phyloP scores from a whole-genome alignment of 2,797 vertebrate genomes.

The Lycodopsis pacificus region DNA sequence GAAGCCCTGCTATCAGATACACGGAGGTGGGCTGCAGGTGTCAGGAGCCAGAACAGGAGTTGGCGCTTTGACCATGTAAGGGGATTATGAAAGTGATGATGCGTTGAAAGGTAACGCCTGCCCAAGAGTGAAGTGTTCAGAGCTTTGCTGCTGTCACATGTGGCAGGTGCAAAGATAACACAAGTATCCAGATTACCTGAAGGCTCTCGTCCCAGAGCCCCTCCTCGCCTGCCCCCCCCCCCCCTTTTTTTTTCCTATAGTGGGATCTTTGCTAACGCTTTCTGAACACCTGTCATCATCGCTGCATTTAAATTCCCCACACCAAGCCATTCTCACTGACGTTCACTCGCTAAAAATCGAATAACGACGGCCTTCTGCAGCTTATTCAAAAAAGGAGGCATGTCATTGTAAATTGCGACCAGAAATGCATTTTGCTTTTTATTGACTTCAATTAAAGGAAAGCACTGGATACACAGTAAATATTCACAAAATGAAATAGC shows the following conservation, averaged over 20 bases:
- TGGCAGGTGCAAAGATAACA: constrained; percentile 80
- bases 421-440: not conserved
- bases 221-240: not conserved
- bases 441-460: not conserved
- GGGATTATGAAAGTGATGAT: constrained; percentile 86
- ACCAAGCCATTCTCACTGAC: not conserved
- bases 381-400: constrained; percentile 15
- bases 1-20: constrained; percentile 73
- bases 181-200: constrained; percentile 78
- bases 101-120: constrained; percentile 81
- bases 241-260: not conserved
- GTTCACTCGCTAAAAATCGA: not conserved
- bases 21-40: constrained; percentile 71
- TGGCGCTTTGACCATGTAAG: constrained; percentile 78
- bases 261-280: constrained; percentile 60
- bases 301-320: constrained; percentile 53
- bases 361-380: not conserved
- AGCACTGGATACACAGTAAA: not conserved
- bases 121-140: constrained; percentile 79
- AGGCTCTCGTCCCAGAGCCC: constrained; percentile 54
- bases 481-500: not conserved
- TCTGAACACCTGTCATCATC: constrained; percentile 43
- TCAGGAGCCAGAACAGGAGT: constrained; percentile 68
- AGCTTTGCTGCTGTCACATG: constrained; percentile 77
- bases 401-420: not conserved